Percentiles rank a stretch among this genome's conserved stretches.
These are phyloP conservation scores for Harpalus rubripes DNA, from an alignment of 2,888 invertebrate genomes.

Conservation along the genomic window DNA sequence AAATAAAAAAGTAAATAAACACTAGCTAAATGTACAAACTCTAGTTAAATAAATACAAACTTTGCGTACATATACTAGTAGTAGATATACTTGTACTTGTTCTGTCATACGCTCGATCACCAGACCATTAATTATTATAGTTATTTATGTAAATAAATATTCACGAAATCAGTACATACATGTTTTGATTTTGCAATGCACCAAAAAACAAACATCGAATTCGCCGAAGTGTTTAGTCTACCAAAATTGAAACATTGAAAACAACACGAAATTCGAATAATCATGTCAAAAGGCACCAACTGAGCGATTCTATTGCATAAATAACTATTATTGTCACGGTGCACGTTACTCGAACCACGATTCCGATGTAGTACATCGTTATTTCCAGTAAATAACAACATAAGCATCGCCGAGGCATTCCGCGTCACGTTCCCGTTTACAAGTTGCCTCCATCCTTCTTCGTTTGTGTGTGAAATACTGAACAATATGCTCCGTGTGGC, in stretches of 20 bases:
- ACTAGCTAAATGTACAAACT: too few relatives aligned
- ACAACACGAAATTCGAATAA: constrained; percentile 8
- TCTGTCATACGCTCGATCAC: too few relatives aligned
- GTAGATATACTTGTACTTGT: too few relatives aligned
- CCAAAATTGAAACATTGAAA: not conserved
- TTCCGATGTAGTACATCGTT: constrained; percentile 40
- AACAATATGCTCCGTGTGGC: not conserved
- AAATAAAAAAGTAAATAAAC: too few relatives aligned
- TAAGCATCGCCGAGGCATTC: constrained; percentile 24
- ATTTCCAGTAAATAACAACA: constrained; percentile 46
- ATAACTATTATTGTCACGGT: constrained; percentile 31
- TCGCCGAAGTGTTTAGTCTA: constrained; percentile 7
- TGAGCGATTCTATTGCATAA: constrained; percentile 24
- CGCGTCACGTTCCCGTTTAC: constrained; percentile 27
- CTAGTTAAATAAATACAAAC: too few relatives aligned
- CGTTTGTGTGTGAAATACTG: constrained; percentile 16
- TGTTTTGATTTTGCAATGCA: not conserved
- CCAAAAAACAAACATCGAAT: not conserved
- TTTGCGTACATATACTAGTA: too few relatives aligned
- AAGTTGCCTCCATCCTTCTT: constrained; percentile 16
- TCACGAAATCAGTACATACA: not conserved
- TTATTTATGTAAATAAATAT: not conserved
- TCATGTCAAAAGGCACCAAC: constrained; percentile 23
- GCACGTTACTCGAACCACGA: constrained; percentile 17
- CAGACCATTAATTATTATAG: not conserved